Evolutionary conservation across 2,797 vertebrate genomes (phyloP).

Genomic region (Diceros bicornis): DNA sequence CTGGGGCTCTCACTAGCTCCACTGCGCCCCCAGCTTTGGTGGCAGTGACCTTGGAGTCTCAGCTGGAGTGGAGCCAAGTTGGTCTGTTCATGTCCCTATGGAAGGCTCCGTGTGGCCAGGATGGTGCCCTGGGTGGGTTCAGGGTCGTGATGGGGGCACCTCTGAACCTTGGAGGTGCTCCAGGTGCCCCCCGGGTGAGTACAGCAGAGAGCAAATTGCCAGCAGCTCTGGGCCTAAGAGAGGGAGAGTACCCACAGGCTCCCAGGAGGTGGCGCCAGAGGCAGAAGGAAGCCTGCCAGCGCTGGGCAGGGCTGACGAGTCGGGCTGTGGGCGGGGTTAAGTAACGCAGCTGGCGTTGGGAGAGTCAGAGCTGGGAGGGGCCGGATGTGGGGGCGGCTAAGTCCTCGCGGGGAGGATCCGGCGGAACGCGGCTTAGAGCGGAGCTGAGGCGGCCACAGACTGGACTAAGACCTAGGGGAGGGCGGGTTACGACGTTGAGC

Average conservation of each 20-base stretch:
- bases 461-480: neutral
- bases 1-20: neutral
- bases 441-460: rapidly evolving
- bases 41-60: neutral
- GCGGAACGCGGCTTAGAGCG: neutral
- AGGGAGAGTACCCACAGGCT: neutral
- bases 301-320: neutral
- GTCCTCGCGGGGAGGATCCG: rapidly evolving
- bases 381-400: neutral
- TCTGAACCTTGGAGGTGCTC: neutral
- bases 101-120: neutral
- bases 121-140: neutral
- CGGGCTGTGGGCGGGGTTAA: neutral
- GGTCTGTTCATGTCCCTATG: neutral
- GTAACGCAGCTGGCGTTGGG: neutral
- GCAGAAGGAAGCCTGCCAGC: neutral
- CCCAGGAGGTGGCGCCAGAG: slow-evolving; percentile 82
- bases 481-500: neutral
- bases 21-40: neutral
- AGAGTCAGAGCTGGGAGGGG: neutral
- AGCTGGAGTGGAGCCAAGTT: neutral
- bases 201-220: rapidly evolving
- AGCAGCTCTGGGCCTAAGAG: neutral
- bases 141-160: neutral
- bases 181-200: neutral